Conservation (phyloP, 1,140 invertebrate species). For the Subanguina moxae region DNA sequence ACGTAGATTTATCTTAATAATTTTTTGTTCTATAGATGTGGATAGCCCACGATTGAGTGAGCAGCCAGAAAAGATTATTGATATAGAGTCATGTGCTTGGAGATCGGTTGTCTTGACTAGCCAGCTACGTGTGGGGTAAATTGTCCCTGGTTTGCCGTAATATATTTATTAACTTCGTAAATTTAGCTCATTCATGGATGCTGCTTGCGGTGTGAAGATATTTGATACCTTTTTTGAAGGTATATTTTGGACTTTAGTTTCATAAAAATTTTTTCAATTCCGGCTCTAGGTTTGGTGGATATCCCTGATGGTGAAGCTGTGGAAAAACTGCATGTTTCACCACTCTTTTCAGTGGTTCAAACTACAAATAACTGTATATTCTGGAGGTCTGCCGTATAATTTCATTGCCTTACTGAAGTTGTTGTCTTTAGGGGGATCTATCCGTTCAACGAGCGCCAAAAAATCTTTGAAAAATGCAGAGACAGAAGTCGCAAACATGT, state of each 20-base stretch:
- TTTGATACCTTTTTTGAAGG: slow-evolving; percentile 81
- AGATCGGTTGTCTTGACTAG: slow-evolving; percentile 21
- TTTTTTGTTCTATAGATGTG: too few relatives aligned
- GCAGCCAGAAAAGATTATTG: slow-evolving; percentile 22
- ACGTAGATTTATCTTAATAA: too few relatives aligned
- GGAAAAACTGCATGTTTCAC: slow-evolving; percentile 80
- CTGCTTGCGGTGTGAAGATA: slow-evolving; percentile 48
- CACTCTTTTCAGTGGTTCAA: slow-evolving; percentile 81
- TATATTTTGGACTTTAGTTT: slow-evolving; percentile 57
- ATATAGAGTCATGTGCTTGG: slow-evolving; percentile 32
- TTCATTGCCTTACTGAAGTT: slow-evolving; percentile 15
- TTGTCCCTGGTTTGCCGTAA: too few relatives aligned
- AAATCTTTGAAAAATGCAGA: slow-evolving; percentile 88
- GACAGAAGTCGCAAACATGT: slow-evolving; percentile 82
- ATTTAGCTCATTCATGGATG: slow-evolving; percentile 46
- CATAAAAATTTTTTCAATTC: slow-evolving; percentile 70
- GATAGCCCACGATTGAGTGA: not conserved
- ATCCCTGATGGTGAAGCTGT: slow-evolving; percentile 67
- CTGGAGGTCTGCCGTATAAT: slow-evolving; percentile 93
- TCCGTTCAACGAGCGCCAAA: slow-evolving; percentile 86
- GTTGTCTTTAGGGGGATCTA: slow-evolving; percentile 75
- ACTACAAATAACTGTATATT: slow-evolving; percentile 84
- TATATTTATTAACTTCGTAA: slow-evolving; percentile 21
- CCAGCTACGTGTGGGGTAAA: slow-evolving; percentile 8
- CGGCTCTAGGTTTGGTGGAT: slow-evolving; percentile 75